These are phyloP conservation scores for Bombus sylvicola DNA, from an alignment of 1,140 invertebrate genomes.

Conservation along the genomic window DNA sequence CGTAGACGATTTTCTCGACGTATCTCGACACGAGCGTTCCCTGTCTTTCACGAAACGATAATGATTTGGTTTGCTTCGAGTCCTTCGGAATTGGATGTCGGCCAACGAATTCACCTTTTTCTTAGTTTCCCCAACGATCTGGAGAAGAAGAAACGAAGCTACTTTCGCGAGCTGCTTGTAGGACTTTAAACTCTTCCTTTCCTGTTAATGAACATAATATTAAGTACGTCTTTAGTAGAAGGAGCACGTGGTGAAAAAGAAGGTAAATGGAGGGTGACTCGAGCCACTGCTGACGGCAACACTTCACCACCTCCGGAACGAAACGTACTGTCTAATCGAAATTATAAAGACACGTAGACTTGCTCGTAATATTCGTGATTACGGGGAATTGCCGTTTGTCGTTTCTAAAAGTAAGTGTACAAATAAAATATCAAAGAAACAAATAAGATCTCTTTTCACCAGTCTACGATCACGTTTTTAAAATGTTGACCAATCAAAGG, in stretches of 20 bases:
- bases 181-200: not conserved
- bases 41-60: not conserved
- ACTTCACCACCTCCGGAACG: not conserved
- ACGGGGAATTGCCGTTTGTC: not conserved
- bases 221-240: not conserved
- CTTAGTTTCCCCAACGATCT: not conserved
- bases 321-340: not conserved
- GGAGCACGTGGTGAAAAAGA: not conserved
- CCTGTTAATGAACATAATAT: slow-evolving; percentile 6
- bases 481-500: too few relatives aligned
- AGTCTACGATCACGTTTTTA: too few relatives aligned
- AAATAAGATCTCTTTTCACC: too few relatives aligned
- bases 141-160: not conserved
- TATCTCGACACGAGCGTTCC: not conserved
- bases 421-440: too few relatives aligned
- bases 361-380: not conserved
- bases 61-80: slow-evolving; percentile 16
- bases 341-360: not conserved
- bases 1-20: not conserved
- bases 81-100: not conserved
- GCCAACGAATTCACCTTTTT: slow-evolving; percentile 6
- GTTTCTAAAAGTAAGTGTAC: too few relatives aligned
- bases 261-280: not conserved
- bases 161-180: not conserved
- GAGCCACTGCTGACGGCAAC: not conserved